phyloP scores from a whole-genome alignment of 2,113 vertebrate genomes.

The Struthidea cinerea region DNA sequence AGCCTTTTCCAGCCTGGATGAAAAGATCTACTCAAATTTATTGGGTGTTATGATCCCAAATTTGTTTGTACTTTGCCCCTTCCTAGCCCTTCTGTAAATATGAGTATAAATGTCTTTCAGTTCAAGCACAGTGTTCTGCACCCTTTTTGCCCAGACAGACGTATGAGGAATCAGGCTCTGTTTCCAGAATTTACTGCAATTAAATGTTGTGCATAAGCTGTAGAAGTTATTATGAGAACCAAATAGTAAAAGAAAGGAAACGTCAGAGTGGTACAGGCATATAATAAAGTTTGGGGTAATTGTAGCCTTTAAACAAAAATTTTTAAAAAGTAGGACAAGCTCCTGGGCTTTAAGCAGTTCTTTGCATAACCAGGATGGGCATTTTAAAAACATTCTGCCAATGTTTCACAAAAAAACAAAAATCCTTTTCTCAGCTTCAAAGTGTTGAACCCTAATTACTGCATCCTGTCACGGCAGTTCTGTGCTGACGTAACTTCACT shows the following conservation, averaged over 20 bases:
- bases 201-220: not conserved
- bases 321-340: not conserved
- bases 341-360: not conserved
- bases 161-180: not conserved
- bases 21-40: not conserved
- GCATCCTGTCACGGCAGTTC: not conserved
- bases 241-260: not conserved
- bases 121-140: not conserved
- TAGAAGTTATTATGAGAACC: not conserved
- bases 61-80: not conserved
- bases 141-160: not conserved
- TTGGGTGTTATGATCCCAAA: not conserved
- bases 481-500: not conserved
- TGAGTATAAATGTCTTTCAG: not conserved
- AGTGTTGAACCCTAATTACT: slow-evolving; percentile 38
- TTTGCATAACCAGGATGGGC: not conserved
- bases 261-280: not conserved
- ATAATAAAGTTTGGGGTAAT: not conserved
- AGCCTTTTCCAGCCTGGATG: not conserved
- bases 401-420: not conserved
- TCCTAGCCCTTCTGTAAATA: not conserved
- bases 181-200: slow-evolving; percentile 12
- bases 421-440: not conserved
- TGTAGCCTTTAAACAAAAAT: not conserved
- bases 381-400: not conserved